Conservation (phyloP, 2,888 invertebrate genomes). For the Macropis europaea region DNA sequence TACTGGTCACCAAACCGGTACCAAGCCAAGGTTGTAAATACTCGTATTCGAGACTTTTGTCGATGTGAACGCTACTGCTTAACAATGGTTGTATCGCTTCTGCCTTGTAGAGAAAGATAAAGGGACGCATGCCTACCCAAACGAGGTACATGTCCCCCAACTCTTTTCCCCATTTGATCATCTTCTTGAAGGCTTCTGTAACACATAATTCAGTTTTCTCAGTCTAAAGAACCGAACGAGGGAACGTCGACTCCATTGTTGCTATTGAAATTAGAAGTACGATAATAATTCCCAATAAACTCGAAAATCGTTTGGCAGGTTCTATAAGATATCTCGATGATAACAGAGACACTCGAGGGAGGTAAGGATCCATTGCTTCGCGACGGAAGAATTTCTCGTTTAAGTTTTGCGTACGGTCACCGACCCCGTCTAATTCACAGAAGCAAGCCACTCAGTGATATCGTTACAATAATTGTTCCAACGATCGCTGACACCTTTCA, state of each 20-base stretch:
- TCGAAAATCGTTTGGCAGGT: no score
- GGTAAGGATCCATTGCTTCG: no score
- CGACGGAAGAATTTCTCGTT: background rate
- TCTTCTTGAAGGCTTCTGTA: slow-evolving; percentile 75
- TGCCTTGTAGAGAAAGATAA: slow-evolving; percentile 74
- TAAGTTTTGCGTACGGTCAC: background rate
- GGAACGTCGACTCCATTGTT: no score
- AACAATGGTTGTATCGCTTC: slow-evolving; percentile 76
- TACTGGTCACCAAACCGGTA: slow-evolving; percentile 74
- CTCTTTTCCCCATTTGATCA: slow-evolving; percentile 70
- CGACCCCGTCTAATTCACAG: background rate
- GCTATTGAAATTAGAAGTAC: background rate
- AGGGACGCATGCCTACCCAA: slow-evolving; percentile 77
- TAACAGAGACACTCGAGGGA: no score
- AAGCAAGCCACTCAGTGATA: no score
- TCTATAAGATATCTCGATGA: no score
- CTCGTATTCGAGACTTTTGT: slow-evolving; percentile 77
- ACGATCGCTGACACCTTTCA: no score
- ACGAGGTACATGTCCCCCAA: slow-evolving; percentile 75
- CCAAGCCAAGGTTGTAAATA: slow-evolving; percentile 77
- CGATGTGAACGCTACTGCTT: slow-evolving; percentile 74
- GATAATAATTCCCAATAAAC: no score
- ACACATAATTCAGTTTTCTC: background rate
- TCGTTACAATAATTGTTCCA: background rate
- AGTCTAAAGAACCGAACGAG: background rate